Evolutionary conservation across 2,113 vertebrate genomes (phyloP), one percentile per base, ranked within the genome.

Genomic region (Hiodon tergisus): DNA sequence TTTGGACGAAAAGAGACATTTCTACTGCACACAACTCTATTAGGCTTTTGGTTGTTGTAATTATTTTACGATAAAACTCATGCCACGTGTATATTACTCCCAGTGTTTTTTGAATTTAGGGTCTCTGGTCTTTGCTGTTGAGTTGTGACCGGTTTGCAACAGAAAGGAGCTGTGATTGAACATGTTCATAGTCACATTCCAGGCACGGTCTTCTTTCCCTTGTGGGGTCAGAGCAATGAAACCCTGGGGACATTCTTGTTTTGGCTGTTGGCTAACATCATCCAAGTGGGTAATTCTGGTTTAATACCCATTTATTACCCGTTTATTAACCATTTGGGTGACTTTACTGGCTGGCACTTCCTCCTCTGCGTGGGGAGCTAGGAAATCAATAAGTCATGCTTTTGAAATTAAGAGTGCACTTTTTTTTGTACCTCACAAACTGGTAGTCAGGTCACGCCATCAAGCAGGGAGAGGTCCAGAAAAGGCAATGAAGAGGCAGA

Each of bases 201-300:
- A 67, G 67, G 67, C 47, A 66, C 74, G 58, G 62, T 79, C 71
- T 77, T 31, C 31, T 31, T 60, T 60, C 59, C 13, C 60, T 65
- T 59, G 69, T 58, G 51, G 69, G 73, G 16, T 60, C 76, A 53
- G 58, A 65, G 57, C 57, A 79, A 75, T 78, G 69, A 80, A 81
- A 81, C 78, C 59, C 51, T 70, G 47, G 31, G 61, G 75, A 70
- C 74, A 50, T 68, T 75, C 57, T 73, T 69, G 63, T 78, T 63
- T 51, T 63, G n/a, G 60, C 16, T 75, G 72, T 76, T 75, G 63
- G 68, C 67, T 80, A 73, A 79, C 79, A 79, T 81, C 79, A 79
- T 81, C 77, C 71, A 77, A 74, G 77, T 75, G 77, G 71, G 78
- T 78, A 81, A 79, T 81, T 80, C 71, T 31, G 63, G 74, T 74